Conservation (phyloP, 2,888 invertebrate species). For the Cerastoderma edule region DNA sequence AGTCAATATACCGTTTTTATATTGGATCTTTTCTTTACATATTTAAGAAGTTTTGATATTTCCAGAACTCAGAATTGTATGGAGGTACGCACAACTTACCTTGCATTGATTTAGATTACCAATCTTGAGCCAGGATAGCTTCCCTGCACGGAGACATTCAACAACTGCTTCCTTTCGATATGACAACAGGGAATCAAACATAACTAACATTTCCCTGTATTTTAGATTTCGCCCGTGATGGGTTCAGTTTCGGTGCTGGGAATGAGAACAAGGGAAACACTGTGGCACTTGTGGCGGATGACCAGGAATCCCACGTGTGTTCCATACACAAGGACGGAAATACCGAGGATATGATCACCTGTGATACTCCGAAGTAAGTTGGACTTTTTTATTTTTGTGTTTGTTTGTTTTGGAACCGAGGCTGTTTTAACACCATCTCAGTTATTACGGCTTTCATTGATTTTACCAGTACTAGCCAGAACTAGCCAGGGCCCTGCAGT, state of each 20-base stretch:
- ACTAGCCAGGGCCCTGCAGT: too few species aligned
- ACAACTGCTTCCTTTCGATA: neutral
- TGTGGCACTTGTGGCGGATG: conserved; percentile 12
- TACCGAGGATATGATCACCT: conserved; percentile 11
- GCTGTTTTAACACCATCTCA: too few species aligned
- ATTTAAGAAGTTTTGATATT: too few species aligned
- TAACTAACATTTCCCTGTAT: too few species aligned
- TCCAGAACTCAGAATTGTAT: too few species aligned
- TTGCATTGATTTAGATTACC: neutral
- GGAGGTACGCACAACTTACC: neutral
- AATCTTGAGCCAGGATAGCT: neutral
- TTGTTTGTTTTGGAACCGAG: neutral
- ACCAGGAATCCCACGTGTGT: conserved; percentile 8
- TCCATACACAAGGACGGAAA: conserved; percentile 15
- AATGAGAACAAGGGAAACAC: conserved; percentile 21
- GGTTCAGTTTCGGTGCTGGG: conserved; percentile 24
- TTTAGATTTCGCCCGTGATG: conserved; percentile 25
- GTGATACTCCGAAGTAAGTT: conserved; percentile 25
- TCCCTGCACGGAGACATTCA: neutral
- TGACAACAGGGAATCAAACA: neutral
- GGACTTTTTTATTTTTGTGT: neutral
- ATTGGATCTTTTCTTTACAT: too few species aligned
- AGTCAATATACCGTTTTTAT: too few species aligned
- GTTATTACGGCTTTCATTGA: too few species aligned
- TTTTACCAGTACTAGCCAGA: too few species aligned